A percentile compares a stretch with the other conserved stretches of the same genome.
These are phyloP conservation scores for Melanotus villosus DNA, from an alignment of 2,888 invertebrate genomes.

Conservation along the genomic window DNA sequence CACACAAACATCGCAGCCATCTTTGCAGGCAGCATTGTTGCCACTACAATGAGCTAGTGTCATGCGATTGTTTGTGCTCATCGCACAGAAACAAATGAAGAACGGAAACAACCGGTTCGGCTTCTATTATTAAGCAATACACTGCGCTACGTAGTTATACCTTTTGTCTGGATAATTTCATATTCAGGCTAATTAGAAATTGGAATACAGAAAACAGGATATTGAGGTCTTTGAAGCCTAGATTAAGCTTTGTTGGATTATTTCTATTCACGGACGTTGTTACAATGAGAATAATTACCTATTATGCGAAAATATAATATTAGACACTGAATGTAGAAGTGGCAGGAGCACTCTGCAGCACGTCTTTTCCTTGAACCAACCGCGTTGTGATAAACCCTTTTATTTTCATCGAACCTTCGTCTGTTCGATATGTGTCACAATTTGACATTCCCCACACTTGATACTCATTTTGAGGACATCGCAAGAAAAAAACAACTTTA, in stretches of 20 bases:
- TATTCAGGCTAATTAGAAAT: constrained; percentile 62
- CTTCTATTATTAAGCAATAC: constrained; percentile 63
- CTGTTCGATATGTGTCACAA: too few relatives aligned
- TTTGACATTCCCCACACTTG: too few relatives aligned
- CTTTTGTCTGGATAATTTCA: constrained; percentile 61
- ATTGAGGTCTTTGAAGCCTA: constrained; percentile 57
- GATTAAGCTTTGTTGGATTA: constrained; percentile 52
- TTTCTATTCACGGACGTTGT: constrained; percentile 46
- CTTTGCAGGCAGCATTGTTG: constrained; percentile 62
- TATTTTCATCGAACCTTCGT: too few relatives aligned
- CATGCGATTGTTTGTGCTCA: constrained; percentile 64
- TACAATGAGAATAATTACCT: constrained; percentile 47
- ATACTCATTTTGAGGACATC: too few relatives aligned
- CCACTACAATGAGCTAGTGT: constrained; percentile 63
- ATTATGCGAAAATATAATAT: constrained; percentile 40
- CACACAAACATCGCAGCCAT: constrained; percentile 63
- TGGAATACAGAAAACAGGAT: constrained; percentile 58
- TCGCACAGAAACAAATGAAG: constrained; percentile 65
- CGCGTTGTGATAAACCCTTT: too few relatives aligned
- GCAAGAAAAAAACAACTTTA: too few relatives aligned
- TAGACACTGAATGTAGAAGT: constrained; percentile 23
- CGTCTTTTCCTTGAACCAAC: too few relatives aligned
- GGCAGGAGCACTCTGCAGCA: neutral
- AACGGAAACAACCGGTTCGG: constrained; percentile 65
- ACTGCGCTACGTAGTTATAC: constrained; percentile 56